Evolutionary conservation across 92 coral and sea anemone species (phyloP).

Genomic region (Heteractis magnifica): DNA sequence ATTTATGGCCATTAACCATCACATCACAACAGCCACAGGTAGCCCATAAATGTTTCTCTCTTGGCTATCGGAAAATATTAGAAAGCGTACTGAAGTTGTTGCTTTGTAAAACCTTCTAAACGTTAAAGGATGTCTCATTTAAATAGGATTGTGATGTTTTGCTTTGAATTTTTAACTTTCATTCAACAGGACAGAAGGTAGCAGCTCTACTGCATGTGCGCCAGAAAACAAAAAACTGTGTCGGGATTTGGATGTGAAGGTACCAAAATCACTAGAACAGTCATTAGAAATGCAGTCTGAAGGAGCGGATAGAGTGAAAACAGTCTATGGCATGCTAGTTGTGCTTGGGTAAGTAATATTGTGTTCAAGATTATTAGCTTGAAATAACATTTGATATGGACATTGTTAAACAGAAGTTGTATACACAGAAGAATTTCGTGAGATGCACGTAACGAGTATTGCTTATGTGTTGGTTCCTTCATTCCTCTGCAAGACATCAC

Average conservation of each 20-base stretch:
- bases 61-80: neutral
- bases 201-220: neutral
- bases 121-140: neutral
- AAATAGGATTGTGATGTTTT: neutral
- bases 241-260: slow-evolving; percentile 15
- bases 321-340: slow-evolving; percentile 64
- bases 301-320: neutral
- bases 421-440: too few species aligned
- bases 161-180: neutral
- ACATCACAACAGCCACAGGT: neutral
- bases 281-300: neutral
- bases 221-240: slow-evolving; percentile 27
- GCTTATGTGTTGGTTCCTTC: too few species aligned
- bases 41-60: neutral
- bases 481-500: neutral
- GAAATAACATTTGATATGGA: too few species aligned
- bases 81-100: neutral
- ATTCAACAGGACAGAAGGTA: slow-evolving; percentile 17
- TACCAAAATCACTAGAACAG: slow-evolving; percentile 1
- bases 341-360: slow-evolving; percentile 60
- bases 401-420: too few species aligned
- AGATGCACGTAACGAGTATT: too few species aligned
- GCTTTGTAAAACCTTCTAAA: neutral
- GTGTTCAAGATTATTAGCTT: neutral
- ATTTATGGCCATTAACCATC: neutral